These are phyloP conservation scores for Novumbra hubbsi DNA, from an alignment of 2,797 vertebrate species.

Conservation along the genomic window DNA sequence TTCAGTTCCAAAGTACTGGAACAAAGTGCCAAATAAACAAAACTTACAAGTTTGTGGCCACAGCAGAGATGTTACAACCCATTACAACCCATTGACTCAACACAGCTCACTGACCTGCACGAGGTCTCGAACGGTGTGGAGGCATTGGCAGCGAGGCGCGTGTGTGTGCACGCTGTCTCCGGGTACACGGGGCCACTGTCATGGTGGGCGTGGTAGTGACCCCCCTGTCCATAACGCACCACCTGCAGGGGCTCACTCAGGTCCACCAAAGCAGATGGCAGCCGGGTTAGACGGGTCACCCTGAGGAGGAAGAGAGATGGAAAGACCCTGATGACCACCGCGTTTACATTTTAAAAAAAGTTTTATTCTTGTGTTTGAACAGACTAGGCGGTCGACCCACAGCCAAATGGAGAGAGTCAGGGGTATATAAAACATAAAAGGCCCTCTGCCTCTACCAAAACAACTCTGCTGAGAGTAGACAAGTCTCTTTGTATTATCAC, in stretches of 20 bases:
- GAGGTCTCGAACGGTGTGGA: conserved; percentile 94
- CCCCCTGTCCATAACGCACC: conserved; percentile 91
- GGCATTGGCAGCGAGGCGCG: conserved; percentile 86
- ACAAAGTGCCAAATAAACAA: not conserved
- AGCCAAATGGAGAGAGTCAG: too few relatives aligned
- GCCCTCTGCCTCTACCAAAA: too few relatives aligned
- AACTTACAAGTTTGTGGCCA: conserved; percentile 19
- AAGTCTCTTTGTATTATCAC: too few relatives aligned
- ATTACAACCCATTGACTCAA: not conserved
- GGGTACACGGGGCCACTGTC: conserved; percentile 97
- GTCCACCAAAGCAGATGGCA: conserved; percentile 88
- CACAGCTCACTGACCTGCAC: conserved; percentile 81
- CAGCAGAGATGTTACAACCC: conserved; percentile 21
- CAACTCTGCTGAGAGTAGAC: too few relatives aligned
- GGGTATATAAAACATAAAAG: too few relatives aligned
- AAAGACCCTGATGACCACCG: not conserved
- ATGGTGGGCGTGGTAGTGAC: conserved; percentile 97
- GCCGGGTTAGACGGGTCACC: conserved; percentile 87
- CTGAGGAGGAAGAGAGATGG: conserved; percentile 50
- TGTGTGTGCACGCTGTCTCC: conserved; percentile 95
- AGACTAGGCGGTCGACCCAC: not conserved
- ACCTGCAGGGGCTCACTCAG: conserved; percentile 97
- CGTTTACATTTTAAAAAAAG: not conserved
- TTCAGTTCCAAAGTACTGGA: not conserved
- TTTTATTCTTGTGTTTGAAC: not conserved